Conservation (phyloP, 2,888 invertebrate species). For the Tortrix viridana region DNA sequence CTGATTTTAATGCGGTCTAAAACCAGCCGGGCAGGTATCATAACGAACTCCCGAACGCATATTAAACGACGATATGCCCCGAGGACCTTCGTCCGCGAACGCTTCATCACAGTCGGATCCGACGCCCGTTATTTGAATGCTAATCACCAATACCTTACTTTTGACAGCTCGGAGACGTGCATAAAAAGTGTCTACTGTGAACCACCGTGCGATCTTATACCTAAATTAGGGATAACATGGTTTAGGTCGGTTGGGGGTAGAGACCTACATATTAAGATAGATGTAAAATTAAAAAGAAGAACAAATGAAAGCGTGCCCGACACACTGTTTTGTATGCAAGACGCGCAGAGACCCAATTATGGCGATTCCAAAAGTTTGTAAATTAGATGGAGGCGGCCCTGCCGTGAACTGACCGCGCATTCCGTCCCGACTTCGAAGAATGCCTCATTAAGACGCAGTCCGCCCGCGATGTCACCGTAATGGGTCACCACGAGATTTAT, state of each 20-base stretch:
- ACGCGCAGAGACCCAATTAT: slow-evolving; percentile 46
- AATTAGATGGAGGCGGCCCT: slow-evolving; percentile 57
- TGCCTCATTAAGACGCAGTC: slow-evolving; percentile 48
- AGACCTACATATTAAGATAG: too few species aligned
- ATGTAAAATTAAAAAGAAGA: too few species aligned
- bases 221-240: too few species aligned
- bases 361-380: slow-evolving; percentile 57
- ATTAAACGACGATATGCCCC: slow-evolving; percentile 49
- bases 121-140: slow-evolving; percentile 21
- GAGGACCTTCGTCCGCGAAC: slow-evolving; percentile 40
- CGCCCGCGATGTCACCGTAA: slow-evolving; percentile 39
- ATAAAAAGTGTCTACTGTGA: too few species aligned
- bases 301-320: slow-evolving; percentile 2
- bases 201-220: too few species aligned
- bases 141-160: slow-evolving; percentile 29
- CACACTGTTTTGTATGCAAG: slow-evolving; percentile 52
- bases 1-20: slow-evolving; percentile 25
- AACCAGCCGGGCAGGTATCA: slow-evolving; percentile 34
- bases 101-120: slow-evolving; percentile 21
- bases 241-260: too few species aligned
- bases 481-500: slow-evolving; percentile 37
- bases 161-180: slow-evolving; percentile 7
- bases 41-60: slow-evolving; percentile 40
- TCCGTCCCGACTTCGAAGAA: slow-evolving; percentile 45
- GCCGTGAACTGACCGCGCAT: slow-evolving; percentile 51